phyloP scores from a whole-genome alignment of 2,113 vertebrate genomes.

The Aspiorhynchus laticeps region DNA sequence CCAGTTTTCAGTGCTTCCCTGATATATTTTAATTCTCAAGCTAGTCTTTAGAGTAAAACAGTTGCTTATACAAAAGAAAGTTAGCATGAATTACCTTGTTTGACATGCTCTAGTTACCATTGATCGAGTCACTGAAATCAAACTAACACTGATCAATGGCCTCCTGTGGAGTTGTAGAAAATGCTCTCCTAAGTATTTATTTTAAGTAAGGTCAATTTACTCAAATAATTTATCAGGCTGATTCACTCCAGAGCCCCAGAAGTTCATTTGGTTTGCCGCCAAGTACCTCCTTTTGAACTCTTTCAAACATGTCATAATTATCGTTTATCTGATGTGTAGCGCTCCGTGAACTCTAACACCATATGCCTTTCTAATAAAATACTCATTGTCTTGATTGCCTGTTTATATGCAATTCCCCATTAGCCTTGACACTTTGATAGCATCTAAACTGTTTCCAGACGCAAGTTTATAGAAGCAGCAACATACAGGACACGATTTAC shows the following conservation, averaged over 20 bases:
- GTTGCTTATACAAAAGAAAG: not conserved
- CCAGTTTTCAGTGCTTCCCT: not conserved
- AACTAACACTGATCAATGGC: conserved; percentile 36
- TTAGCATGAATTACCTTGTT: conserved; percentile 8
- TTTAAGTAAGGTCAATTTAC: conserved; percentile 38
- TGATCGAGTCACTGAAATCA: conserved; percentile 33
- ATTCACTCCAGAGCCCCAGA: conserved; percentile 39
- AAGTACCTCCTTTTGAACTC: conserved; percentile 53
- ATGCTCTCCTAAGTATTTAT: conserved; percentile 7
- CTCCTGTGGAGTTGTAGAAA: not conserved
- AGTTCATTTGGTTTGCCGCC: not conserved
- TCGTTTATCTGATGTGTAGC: conserved; percentile 50
- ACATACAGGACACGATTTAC: conserved; percentile 52
- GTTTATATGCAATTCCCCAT: conserved; percentile 63
- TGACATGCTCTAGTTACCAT: conserved; percentile 16
- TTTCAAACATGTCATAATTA: conserved; percentile 38
- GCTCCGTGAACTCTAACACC: conserved; percentile 58
- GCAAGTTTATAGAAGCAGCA: conserved; percentile 41
- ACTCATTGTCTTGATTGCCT: conserved; percentile 61
- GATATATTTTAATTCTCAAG: not conserved
- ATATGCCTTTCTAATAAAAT: conserved; percentile 65
- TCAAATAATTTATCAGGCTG: conserved; percentile 29
- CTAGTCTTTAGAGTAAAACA: not conserved
- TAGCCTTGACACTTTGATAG: conserved; percentile 70
- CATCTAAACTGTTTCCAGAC: conserved; percentile 73